These are phyloP conservation scores for Chrysocyon brachyurus DNA, from an alignment of 2,797 vertebrate species.

Conservation along the genomic window DNA sequence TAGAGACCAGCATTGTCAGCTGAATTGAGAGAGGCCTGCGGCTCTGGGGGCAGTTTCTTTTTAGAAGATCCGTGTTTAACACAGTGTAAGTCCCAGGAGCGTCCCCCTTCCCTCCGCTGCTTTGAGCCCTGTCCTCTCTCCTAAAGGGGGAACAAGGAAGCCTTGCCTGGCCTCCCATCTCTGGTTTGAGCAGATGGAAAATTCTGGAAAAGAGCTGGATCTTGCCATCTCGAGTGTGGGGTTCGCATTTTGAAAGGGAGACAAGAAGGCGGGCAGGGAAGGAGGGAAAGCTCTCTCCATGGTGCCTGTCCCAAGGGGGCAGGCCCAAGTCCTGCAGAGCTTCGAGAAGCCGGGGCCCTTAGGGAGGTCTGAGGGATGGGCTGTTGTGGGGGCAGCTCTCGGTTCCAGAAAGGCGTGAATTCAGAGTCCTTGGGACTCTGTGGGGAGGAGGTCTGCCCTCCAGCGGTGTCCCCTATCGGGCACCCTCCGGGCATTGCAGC, in stretches of 20 bases:
- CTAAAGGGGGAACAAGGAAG: neutral
- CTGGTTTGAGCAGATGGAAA: neutral
- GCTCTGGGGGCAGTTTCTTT: neutral
- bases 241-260: neutral
- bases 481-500: fast-evolving
- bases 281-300: fast-evolving
- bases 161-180: neutral
- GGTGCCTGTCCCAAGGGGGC: fast-evolving
- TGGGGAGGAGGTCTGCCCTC: neutral
- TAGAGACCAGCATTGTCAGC: neutral
- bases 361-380: neutral
- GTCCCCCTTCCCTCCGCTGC: fast-evolving
- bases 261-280: fast-evolving
- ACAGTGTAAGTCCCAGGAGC: neutral
- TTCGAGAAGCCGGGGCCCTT: fast-evolving
- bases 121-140: neutral
- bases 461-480: too few relatives aligned
- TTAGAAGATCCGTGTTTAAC: neutral
- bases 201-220: neutral
- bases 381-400: fast-evolving
- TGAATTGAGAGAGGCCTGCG: neutral
- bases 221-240: neutral
- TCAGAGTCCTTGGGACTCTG: too few relatives aligned
- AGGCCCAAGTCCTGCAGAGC: neutral
- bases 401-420: neutral